Evolutionary conservation across 2,113 vertebrate genomes (phyloP), one percentile per base, ranked within the genome.

Genomic region (Ginglymostoma cirratum): DNA sequence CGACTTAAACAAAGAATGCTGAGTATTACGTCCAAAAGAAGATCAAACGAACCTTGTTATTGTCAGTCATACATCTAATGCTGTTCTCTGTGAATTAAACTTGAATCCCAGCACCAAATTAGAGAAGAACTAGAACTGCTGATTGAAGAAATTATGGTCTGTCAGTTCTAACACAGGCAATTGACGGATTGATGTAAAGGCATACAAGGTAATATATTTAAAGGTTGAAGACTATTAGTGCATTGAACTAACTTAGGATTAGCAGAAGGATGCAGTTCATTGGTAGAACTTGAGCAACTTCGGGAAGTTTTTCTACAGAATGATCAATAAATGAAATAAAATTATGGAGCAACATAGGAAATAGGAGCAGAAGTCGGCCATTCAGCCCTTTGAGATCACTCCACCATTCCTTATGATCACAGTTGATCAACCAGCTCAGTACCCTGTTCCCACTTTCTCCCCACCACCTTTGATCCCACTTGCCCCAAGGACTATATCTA

Each of bases 261-360:
- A 23, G 38, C 83, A 85, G 83, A 45, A 45, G 83, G 83, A 85
- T 42, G 45, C 86, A 21, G 48, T 89, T 89, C 55, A 89, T 55
- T 12, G 48, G 86, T 24, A 52, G 48, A 86, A 48, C 23, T 48
- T 86, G 83, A 86, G 15, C 4, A 17, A 42, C 38, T 80, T 42
- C n/a, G 19, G 78, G 34, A 80, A 19, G 78, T 80, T 80, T n/a
- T 80, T 80, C 76, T 15, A 42, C 42, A 52, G 5, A 87, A 87
- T 87, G 85, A 61, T 90, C 52, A 90, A 90, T 90, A 90, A 89
- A 89, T 89, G 76, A 34, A 80, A n/a, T 38, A 80, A 90, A 87
- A 90, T 14, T 61, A 7, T 61, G 55, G 55, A 61, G 55, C 55
- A 61, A 61, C 55, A 61, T 61, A 1, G 6, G 55, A 61, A 61